Evolutionary conservation across 2,888 invertebrate species (phyloP).

Genomic region (Tetropium fuscum): DNA sequence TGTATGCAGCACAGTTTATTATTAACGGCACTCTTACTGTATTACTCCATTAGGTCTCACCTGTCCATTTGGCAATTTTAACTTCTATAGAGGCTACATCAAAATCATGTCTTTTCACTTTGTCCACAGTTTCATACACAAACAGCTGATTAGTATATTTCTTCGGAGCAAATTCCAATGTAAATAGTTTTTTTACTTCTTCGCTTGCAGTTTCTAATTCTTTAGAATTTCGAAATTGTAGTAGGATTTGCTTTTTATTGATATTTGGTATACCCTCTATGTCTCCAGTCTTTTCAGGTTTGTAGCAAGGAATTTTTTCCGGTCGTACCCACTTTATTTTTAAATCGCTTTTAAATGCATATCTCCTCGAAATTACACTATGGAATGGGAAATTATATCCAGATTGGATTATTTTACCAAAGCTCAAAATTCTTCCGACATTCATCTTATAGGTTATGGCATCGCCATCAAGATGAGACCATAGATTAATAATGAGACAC

Average conservation of each 20-base stretch:
- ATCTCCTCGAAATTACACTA: slow-evolving; percentile 51
- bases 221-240: slow-evolving; percentile 71
- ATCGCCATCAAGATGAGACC: too few relatives aligned
- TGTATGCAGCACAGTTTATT: too few relatives aligned
- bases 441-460: too few relatives aligned
- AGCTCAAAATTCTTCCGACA: too few relatives aligned
- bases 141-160: slow-evolving; percentile 69
- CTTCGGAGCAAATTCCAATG: slow-evolving; percentile 74
- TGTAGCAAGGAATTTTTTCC: slow-evolving; percentile 73
- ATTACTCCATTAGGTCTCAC: too few relatives aligned
- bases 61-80: slow-evolving; percentile 81
- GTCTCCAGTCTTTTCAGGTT: slow-evolving; percentile 80
- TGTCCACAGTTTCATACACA: slow-evolving; percentile 69
- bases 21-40: too few relatives aligned
- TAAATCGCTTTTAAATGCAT: slow-evolving; percentile 76
- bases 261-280: slow-evolving; percentile 70
- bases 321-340: slow-evolving; percentile 86
- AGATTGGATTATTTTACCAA: too few relatives aligned
- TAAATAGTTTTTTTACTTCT: slow-evolving; percentile 77
- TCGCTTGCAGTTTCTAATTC: slow-evolving; percentile 81
- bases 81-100: slow-evolving; percentile 80
- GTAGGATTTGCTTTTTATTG: slow-evolving; percentile 67
- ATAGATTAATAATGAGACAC: too few relatives aligned
- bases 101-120: slow-evolving; percentile 77
- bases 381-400: too few relatives aligned